A percentile compares a stretch with the other conserved stretches of the same genome.
Evolutionary conservation across 2,797 vertebrate species (phyloP).

Genomic region (Pachyuromys duprasi): DNA sequence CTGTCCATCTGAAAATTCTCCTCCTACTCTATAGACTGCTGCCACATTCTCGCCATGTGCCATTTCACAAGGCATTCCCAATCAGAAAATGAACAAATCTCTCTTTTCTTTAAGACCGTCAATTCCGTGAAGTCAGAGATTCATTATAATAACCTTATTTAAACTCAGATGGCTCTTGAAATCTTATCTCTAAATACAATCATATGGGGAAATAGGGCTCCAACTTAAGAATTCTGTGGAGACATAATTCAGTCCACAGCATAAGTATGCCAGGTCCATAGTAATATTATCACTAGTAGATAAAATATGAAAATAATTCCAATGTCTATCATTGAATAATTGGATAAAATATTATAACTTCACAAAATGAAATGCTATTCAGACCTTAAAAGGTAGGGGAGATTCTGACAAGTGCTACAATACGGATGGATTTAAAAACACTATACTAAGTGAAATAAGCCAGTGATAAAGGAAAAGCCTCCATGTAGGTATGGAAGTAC

Average conservation of each 20-base stretch:
- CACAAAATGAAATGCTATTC: not conserved
- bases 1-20: not conserved
- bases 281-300: not conserved
- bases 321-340: not conserved
- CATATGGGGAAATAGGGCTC: not conserved
- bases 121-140: not conserved
- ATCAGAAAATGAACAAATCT: not conserved
- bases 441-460: not conserved
- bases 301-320: not conserved
- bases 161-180: not conserved
- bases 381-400: not conserved
- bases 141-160: not conserved
- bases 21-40: not conserved
- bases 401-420: not conserved
- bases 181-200: not conserved
- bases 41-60: too few species aligned
- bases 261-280: not conserved
- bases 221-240: not conserved
- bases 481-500: not conserved
- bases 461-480: not conserved
- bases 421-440: not conserved
- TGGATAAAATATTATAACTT: not conserved
- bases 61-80: not conserved
- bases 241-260: not conserved
- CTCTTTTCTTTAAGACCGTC: not conserved